Conservation (phyloP, 2,888 invertebrate species). For the Lamproptera curius region DNA sequence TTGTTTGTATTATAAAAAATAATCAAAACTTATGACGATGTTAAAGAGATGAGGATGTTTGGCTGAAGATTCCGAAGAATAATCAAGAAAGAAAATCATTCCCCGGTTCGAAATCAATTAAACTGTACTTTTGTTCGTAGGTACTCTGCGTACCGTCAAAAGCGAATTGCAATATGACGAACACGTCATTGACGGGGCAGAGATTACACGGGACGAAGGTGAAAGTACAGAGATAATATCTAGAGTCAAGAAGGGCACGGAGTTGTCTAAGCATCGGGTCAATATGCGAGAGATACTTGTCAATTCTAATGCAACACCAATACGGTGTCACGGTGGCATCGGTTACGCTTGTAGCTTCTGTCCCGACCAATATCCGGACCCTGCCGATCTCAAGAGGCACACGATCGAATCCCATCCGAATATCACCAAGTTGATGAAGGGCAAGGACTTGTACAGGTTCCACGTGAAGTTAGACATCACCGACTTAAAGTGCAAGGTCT, state of each 20-base stretch:
- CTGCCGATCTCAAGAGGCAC: slow-evolving; percentile 46
- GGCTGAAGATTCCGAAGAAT: no score
- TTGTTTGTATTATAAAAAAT: no score
- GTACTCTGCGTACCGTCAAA: slow-evolving; percentile 27
- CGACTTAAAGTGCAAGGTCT: slow-evolving; percentile 33
- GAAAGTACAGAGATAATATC: slow-evolving; percentile 3
- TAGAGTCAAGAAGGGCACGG: slow-evolving; percentile 26
- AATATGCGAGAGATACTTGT: slow-evolving; percentile 42
- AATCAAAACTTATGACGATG: no score
- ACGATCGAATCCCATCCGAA: slow-evolving; percentile 37
- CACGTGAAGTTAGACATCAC: slow-evolving; percentile 52
- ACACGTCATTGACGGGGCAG: slow-evolving; percentile 4
- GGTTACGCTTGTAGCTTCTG: slow-evolving; percentile 51
- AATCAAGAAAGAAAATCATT: no score
- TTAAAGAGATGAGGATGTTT: no score
- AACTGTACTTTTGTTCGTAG: slow-evolving; percentile 33
- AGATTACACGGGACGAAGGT: slow-evolving; percentile 2
- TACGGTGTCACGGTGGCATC: slow-evolving; percentile 36
- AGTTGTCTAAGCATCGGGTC: slow-evolving; percentile 38
- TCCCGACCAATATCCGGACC: slow-evolving; percentile 31
- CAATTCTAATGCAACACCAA: slow-evolving; percentile 53
- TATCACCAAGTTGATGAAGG: slow-evolving; percentile 35
- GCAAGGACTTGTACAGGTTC: slow-evolving; percentile 29
- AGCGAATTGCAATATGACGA: slow-evolving; percentile 17
- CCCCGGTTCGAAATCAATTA: slow-evolving; percentile 17